Evolutionary conservation across 2,113 vertebrate genomes (phyloP), one percentile per base, ranked within the genome.

Genomic region (Sialia sialis): DNA sequence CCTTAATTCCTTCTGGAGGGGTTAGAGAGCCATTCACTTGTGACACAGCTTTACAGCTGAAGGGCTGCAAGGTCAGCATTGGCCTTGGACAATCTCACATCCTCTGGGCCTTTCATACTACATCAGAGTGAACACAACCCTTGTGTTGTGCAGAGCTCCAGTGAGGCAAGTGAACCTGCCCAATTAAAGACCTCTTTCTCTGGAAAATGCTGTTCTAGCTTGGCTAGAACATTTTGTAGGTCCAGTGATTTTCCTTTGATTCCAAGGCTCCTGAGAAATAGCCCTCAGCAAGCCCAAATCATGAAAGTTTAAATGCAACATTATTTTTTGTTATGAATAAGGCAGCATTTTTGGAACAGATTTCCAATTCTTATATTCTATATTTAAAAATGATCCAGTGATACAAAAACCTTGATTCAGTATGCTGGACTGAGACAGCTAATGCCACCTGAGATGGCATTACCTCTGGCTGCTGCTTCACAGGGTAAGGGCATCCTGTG

Each of bases 151-250:
- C 67, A 79, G 56, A 75, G 36, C 56, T 87, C 73, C 48, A 52
- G 52, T 0, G 0, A 84, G 22, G 30, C 0, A 0, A 62, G 38
- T 12, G 14, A 48, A 84, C 46, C n/a, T 52, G 72, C 43, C 60
- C 30, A 11, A 10, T 51, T 43, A 38, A 68, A 64, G 30, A 64
- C 19, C 11, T 52, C 17, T 36, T 75, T 52, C 55, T 55, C 48
- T 67, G 46, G 51, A 81, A 91, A 89, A 72, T 22, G 15, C 15
- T 49, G 4, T 27, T 79, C 38, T 32, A 46, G 20, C 51, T 72
- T 49, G 49, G 62, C 25, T 58, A 62, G 81, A 87, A 17, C 13
- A 17, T 87, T 91, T 84, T 3, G 8, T 43, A 70, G 5, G 25
- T 78, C 94, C 52, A 23, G 0, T 63, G 43, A 59, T 63, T 89